A percentile compares a stretch with the other conserved stretches of the same genome.
Evolutionary conservation across 53 echinoderm and acorn worm genomes (phyloP).

Genomic region (Echinarachnius parma): DNA sequence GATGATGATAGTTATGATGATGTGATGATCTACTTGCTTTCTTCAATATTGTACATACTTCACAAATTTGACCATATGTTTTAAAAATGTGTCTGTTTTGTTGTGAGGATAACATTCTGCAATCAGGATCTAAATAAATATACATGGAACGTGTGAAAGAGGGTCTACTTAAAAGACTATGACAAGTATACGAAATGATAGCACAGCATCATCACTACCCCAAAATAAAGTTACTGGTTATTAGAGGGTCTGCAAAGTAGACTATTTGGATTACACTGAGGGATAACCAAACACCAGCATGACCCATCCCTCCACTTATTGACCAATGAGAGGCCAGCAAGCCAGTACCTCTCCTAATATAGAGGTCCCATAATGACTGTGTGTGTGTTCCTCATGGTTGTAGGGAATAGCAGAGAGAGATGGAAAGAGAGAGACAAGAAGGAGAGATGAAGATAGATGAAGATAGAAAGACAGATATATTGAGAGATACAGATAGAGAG

Average conservation of each 20-base stretch:
- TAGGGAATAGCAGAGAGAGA: background rate
- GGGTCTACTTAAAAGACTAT: too few species aligned
- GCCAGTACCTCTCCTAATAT: constrained; percentile 35
- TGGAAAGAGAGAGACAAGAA: background rate
- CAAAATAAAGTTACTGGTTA: too few species aligned
- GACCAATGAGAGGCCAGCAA: constrained; percentile 17
- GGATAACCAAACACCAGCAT: constrained; percentile 26
- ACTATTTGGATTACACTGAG: background rate
- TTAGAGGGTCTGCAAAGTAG: constrained; percentile 21
- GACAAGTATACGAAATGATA: too few species aligned
- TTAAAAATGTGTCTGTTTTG: too few species aligned
- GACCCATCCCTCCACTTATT: background rate
- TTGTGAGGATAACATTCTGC: too few species aligned
- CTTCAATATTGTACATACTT: too few species aligned
- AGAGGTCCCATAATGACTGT: constrained; percentile 19
- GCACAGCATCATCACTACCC: background rate
- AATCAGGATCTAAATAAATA: too few species aligned
- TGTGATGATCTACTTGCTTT: too few species aligned
- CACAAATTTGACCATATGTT: too few species aligned
- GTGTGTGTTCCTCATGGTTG: background rate
- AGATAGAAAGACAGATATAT: background rate
- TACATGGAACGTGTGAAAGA: too few species aligned
- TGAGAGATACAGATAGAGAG: background rate
- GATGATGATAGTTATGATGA: background rate
- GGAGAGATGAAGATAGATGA: background rate